A percentile compares a stretch with the other conserved stretches of the same genome.
phyloP scores from a whole-genome alignment of 1,140 invertebrate species.

The Leptestheria dahalacensis region DNA sequence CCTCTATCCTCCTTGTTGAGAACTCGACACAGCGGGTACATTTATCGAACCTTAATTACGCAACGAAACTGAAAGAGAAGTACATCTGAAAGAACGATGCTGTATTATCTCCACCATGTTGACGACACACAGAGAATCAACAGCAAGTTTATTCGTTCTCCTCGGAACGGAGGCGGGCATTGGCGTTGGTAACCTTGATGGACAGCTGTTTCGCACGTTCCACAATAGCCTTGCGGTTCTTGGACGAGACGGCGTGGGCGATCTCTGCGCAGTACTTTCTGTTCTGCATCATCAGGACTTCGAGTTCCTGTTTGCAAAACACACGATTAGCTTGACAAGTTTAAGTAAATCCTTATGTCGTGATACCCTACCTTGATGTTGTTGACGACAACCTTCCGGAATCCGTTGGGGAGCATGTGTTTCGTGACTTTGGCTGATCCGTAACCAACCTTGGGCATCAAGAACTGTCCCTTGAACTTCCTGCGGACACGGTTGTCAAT shows the following conservation, averaged over 20 bases:
- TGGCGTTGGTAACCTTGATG: constrained; percentile 88
- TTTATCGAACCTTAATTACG: too few relatives aligned
- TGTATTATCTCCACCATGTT: constrained; percentile 15
- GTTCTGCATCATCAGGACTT: constrained; percentile 98
- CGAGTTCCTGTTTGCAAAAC: constrained; percentile 64
- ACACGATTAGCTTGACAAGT: constrained; percentile 10
- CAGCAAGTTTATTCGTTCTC: constrained; percentile 76
- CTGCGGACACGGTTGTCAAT: constrained; percentile 98
- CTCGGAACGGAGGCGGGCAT: constrained; percentile 88
- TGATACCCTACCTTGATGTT: constrained; percentile 55
- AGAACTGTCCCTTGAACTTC: constrained; percentile 94
- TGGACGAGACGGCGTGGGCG: constrained; percentile 87
- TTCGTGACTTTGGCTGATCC: constrained; percentile 85
- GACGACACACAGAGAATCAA: background rate
- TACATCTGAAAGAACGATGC: background rate
- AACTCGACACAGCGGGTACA: too few relatives aligned
- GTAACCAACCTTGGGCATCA: constrained; percentile 99
- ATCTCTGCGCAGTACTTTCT: constrained; percentile 94
- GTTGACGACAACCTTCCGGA: constrained; percentile 78
- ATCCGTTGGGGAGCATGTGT: constrained; percentile 94
- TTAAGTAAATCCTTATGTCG: background rate
- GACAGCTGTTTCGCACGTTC: constrained; percentile 90
- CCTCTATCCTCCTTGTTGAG: too few relatives aligned
- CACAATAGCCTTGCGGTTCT: constrained; percentile 89
- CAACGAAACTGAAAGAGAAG: too few relatives aligned